Evolutionary conservation across 2,113 vertebrate genomes (phyloP).

Genomic region (Sterrhoptilus dennistouni): DNA sequence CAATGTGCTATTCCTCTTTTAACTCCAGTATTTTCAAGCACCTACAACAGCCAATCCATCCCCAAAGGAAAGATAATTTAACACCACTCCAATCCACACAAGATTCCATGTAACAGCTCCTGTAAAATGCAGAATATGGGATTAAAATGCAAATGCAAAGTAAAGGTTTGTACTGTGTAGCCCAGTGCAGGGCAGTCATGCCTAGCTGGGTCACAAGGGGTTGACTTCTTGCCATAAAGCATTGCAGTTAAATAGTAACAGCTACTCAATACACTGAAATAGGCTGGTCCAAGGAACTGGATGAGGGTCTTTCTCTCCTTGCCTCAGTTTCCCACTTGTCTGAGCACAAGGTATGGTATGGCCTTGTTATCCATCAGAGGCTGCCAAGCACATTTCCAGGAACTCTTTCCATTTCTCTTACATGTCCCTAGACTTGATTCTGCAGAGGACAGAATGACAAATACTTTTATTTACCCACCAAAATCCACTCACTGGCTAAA

Average conservation of each 20-base stretch:
- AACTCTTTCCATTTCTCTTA: not conserved
- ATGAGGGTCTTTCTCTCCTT: not conserved
- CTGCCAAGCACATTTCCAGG: not conserved
- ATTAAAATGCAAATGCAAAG: not conserved
- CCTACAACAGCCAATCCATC: not conserved
- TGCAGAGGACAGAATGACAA: not conserved
- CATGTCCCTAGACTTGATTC: not conserved
- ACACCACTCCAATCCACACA: not conserved
- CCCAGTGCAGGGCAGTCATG: not conserved
- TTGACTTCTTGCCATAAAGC: not conserved
- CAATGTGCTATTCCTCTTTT: not conserved
- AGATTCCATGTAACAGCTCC: not conserved
- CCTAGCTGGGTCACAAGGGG: not conserved
- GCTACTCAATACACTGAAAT: not conserved
- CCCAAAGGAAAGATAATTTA: not conserved
- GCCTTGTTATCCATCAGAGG: not conserved
- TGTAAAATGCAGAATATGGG: not conserved
- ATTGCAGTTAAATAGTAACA: not conserved
- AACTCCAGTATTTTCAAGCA: not conserved
- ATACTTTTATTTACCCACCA: not conserved
- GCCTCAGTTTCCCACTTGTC: not conserved
- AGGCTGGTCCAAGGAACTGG: not conserved
- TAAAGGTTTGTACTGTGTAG: not conserved
- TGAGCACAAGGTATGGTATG: accelerated
- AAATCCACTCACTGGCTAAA: not conserved